Evolutionary conservation across 1,140 invertebrate species (phyloP).

Genomic region (Drosophila pallidifrons): DNA sequence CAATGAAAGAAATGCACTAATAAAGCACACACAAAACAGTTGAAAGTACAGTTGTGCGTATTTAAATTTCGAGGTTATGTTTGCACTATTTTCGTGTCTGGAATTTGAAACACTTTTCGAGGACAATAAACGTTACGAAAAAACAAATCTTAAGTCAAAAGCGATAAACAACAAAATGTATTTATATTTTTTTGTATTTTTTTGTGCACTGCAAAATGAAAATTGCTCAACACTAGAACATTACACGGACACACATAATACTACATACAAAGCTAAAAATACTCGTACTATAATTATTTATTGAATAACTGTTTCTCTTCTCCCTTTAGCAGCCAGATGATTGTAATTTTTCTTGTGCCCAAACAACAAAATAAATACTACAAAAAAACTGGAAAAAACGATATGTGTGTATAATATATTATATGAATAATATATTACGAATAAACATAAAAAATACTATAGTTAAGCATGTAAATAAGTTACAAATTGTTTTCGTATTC

Average conservation of each 20-base stretch:
- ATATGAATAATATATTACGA: constrained; percentile 32
- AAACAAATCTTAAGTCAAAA: constrained; percentile 17
- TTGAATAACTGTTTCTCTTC: constrained; percentile 32
- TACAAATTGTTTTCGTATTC: constrained; percentile 51
- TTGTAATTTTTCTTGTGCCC: constrained; percentile 34
- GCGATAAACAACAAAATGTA: background rate
- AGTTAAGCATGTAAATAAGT: constrained; percentile 74
- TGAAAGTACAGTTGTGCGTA: constrained; percentile 42
- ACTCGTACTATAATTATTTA: constrained; percentile 31
- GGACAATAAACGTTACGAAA: constrained; percentile 70
- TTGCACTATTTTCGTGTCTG: constrained; percentile 17
- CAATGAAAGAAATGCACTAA: constrained; percentile 38
- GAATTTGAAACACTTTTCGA: constrained; percentile 58
- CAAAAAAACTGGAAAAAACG: background rate
- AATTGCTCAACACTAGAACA: constrained; percentile 32
- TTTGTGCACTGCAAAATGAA: constrained; percentile 14
- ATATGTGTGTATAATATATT: constrained; percentile 5
- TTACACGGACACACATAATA: constrained; percentile 3
- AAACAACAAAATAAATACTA: constrained; percentile 31
- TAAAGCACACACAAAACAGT: background rate
- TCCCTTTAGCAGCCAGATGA: constrained; percentile 36
- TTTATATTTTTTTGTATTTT: background rate
- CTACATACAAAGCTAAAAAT: constrained; percentile 11
- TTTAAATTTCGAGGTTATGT: constrained; percentile 20
- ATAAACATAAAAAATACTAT: constrained; percentile 42